phyloP scores from a whole-genome alignment of 2,797 vertebrate genomes.

The Intellagama lesueurii region DNA sequence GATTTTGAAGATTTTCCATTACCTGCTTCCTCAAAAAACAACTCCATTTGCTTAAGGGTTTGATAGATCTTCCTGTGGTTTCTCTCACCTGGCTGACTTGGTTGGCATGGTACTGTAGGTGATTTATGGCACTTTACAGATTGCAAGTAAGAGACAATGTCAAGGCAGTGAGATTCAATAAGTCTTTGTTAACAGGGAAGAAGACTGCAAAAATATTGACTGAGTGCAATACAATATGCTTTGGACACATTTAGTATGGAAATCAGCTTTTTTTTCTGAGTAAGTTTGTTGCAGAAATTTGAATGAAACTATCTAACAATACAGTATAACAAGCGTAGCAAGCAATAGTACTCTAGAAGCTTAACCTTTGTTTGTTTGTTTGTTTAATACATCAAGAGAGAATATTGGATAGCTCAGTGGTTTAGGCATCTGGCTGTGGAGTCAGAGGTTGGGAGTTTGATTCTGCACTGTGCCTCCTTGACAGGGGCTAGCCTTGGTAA shows the following conservation, averaged over 20 bases:
- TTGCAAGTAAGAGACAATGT: background rate
- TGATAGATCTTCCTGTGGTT: slow-evolving; percentile 6
- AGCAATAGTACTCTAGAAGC: background rate
- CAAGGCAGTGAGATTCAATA: slow-evolving; percentile 11
- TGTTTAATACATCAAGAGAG: background rate
- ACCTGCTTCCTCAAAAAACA: background rate
- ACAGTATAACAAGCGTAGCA: background rate
- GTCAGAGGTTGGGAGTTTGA: no score
- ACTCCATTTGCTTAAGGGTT: background rate
- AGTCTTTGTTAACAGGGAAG: slow-evolving; percentile 18
- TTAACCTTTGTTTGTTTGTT: background rate
- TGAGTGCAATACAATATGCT: background rate
- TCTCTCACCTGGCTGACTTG: background rate
- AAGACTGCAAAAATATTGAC: slow-evolving; percentile 7
- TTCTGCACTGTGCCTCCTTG: no score
- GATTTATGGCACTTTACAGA: slow-evolving; percentile 26
- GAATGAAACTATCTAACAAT: slow-evolving; percentile 9
- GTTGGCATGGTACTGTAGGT: background rate
- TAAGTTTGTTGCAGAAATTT: background rate
- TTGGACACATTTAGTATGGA: background rate
- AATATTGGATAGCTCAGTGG: background rate
- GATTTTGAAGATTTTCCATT: background rate
- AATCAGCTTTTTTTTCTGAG: slow-evolving; percentile 28
- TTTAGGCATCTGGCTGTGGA: no score
- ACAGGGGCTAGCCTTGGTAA: no score